phyloP scores from a whole-genome alignment of 30 jellyfish, hydroid and myxozoan genomes.

The Haliclystus octoradiatus region DNA sequence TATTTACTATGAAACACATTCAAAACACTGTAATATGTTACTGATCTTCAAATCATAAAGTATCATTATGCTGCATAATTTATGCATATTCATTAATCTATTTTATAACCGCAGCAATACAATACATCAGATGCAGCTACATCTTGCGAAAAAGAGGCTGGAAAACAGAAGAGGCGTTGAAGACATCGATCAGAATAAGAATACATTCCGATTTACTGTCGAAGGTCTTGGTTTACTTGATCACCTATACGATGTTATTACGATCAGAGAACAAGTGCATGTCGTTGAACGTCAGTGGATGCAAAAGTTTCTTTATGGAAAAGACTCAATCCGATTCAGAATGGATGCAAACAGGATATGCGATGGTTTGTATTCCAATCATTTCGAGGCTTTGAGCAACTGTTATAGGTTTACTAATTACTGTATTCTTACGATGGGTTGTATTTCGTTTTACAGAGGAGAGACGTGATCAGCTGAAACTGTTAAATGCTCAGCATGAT shows the following conservation, averaged over 20 bases:
- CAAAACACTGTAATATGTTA: no score
- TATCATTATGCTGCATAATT: no score
- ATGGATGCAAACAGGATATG: constrained; percentile 30
- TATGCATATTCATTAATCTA: no score
- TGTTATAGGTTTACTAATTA: no score
- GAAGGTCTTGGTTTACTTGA: constrained; percentile 29
- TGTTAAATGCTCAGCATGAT: constrained; percentile 70
- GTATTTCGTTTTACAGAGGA: constrained; percentile 36
- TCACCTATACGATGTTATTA: constrained; percentile 10
- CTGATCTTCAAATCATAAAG: no score
- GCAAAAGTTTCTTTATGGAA: constrained; percentile 41
- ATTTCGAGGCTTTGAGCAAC: no score
- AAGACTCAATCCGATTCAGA: constrained; percentile 32
- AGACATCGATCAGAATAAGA: not conserved
- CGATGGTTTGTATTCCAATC: constrained; percentile 19
- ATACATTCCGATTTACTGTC: not conserved
- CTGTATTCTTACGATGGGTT: no score
- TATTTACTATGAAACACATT: no score
- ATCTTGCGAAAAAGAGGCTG: not conserved
- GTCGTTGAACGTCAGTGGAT: constrained; percentile 34
- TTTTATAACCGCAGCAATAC: no score
- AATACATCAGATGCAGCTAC: no score
- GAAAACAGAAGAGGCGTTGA: not conserved
- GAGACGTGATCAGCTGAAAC: constrained; percentile 53
- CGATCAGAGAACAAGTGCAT: constrained; percentile 18